A percentile compares a stretch with the other conserved stretches of the same genome.
These are phyloP conservation scores for Kryptolebias marmoratus DNA, from an alignment of 2,113 vertebrate genomes.

Conservation along the genomic window DNA sequence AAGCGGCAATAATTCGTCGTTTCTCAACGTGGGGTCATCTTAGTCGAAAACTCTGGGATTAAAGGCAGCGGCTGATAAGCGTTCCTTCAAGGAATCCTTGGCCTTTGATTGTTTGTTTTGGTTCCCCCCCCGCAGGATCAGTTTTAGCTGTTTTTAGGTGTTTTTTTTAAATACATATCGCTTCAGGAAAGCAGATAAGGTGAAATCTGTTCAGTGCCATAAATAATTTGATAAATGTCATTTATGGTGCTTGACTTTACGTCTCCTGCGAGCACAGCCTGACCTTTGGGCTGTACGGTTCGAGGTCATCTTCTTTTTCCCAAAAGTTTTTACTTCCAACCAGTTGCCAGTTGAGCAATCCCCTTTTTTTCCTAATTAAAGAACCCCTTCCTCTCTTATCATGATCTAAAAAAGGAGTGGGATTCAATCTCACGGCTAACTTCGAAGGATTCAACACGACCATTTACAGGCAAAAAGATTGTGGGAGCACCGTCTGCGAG, in stretches of 20 bases:
- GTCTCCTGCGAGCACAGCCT: not conserved
- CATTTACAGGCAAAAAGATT: slow-evolving; percentile 80
- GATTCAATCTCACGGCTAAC: slow-evolving; percentile 67
- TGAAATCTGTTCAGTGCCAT: not conserved
- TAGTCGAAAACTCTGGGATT: too few species aligned
- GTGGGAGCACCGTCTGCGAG: slow-evolving; percentile 87
- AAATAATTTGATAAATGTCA: slow-evolving; percentile 1
- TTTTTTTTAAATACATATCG: not conserved
- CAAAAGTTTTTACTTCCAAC: too few species aligned
- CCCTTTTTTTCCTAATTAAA: not conserved
- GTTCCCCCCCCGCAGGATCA: too few species aligned
- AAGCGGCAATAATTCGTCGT: too few species aligned
- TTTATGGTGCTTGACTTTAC: not conserved
- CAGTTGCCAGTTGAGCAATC: too few species aligned
- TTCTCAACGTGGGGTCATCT: too few species aligned
- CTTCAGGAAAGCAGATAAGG: not conserved
- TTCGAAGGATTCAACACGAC: slow-evolving; percentile 77
- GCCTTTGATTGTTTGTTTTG: too few species aligned
- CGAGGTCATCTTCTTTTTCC: too few species aligned
- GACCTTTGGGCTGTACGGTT: too few species aligned
- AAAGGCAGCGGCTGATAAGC: too few species aligned
- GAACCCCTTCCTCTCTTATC: slow-evolving; percentile 8
- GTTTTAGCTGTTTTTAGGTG: too few species aligned
- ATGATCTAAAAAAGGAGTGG: slow-evolving; percentile 34
- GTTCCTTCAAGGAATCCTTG: too few species aligned